phyloP scores from a whole-genome alignment of 2,888 invertebrate genomes.

The Rhagium mordax region DNA sequence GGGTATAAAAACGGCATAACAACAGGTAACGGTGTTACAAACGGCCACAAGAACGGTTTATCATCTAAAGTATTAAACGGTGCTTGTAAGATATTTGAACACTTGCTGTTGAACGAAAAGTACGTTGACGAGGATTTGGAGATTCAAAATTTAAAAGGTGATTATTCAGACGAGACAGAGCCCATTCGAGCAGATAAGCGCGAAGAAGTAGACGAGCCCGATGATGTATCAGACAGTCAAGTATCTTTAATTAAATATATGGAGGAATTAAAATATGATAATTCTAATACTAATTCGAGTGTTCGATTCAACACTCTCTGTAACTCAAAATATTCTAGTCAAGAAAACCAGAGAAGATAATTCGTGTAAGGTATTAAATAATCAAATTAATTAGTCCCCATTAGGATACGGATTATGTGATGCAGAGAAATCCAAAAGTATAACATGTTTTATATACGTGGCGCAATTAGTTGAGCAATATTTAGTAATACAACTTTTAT shows the following conservation, averaged over 20 bases:
- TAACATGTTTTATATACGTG: conserved; percentile 31
- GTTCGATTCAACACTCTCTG: not conserved
- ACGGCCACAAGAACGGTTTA: conserved; percentile 45
- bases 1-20: conserved; percentile 44
- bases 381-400: conserved; percentile 35
- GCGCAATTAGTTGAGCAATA: conserved; percentile 16
- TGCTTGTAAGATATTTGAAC: conserved; percentile 61
- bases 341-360: conserved; percentile 45
- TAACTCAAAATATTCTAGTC: conserved; percentile 44
- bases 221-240: conserved; percentile 57
- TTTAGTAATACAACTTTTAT: conserved; percentile 33
- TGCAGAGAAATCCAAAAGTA: conserved; percentile 43
- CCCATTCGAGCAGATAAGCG: conserved; percentile 15
- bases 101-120: conserved; percentile 56
- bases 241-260: conserved; percentile 63
- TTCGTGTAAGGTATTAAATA: conserved; percentile 26
- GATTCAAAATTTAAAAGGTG: conserved; percentile 52
- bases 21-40: conserved; percentile 36
- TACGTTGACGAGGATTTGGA: conserved; percentile 50
- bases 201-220: not conserved
- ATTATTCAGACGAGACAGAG: conserved; percentile 38
- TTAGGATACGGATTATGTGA: conserved; percentile 21
- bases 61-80: conserved; percentile 43
- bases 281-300: conserved; percentile 19
- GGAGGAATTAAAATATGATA: conserved; percentile 59